These are phyloP conservation scores for Ophthalmolycus amberensis DNA, from an alignment of 2,113 vertebrate species.

Conservation along the genomic window DNA sequence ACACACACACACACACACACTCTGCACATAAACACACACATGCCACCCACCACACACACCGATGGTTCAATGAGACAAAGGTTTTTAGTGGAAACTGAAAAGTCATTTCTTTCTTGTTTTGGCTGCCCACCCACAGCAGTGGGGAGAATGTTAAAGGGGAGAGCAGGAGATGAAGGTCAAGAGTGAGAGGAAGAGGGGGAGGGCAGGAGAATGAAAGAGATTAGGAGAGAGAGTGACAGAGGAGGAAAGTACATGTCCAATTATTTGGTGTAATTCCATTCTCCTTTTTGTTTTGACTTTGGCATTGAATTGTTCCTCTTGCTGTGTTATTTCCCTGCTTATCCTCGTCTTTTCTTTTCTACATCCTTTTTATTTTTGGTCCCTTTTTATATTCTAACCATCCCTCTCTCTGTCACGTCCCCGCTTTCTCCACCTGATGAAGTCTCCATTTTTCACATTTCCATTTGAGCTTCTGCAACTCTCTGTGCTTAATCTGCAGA, in stretches of 20 bases:
- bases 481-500: constrained; percentile 64
- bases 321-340: background rate
- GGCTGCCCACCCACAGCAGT: constrained; percentile 14
- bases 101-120: constrained; percentile 19
- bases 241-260: constrained; percentile 32
- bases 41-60: background rate
- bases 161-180: constrained; percentile 53
- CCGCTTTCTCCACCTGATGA: constrained; percentile 40
- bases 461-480: constrained; percentile 49
- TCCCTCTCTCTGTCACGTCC: background rate
- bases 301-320: background rate
- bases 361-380: background rate
- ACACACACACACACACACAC: background rate
- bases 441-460: constrained; percentile 55
- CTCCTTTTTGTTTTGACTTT: constrained; percentile 13
- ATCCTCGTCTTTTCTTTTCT: background rate
- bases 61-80: constrained; percentile 28
- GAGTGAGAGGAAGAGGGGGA: constrained; percentile 13
- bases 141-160: constrained; percentile 31
- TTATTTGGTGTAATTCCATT: constrained; percentile 46
- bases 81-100: constrained; percentile 30
- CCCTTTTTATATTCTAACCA: constrained; percentile 12
- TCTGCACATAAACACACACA: background rate
- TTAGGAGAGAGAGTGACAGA: constrained; percentile 27
- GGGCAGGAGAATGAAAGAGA: constrained; percentile 13